Percentiles rank a stretch among this genome's conserved stretches.
Conservation (phyloP, 1,140 invertebrate species). For the Archivesica marissinica region DNA sequence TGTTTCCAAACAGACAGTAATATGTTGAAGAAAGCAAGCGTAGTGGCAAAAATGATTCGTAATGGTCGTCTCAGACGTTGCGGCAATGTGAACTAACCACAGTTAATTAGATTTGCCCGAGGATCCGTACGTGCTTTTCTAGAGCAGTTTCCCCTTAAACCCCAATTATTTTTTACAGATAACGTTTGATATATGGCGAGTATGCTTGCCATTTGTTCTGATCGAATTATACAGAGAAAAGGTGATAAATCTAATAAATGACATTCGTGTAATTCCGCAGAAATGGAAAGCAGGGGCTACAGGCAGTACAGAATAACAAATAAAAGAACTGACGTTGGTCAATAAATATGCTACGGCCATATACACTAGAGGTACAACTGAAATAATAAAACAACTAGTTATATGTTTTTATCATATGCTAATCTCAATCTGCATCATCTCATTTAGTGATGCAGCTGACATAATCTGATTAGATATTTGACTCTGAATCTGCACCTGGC, state of each 20-base stretch:
- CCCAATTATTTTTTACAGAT: slow-evolving; percentile 29
- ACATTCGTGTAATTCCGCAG: neutral
- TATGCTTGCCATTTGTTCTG: neutral
- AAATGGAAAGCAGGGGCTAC: no score
- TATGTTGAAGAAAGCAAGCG: neutral
- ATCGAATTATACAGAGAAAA: slow-evolving; percentile 15
- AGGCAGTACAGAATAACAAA: no score
- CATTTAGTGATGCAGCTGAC: no score
- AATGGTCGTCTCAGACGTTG: neutral
- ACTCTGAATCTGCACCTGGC: no score
- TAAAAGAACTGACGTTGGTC: no score
- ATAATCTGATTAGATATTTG: no score
- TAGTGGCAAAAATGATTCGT: neutral
- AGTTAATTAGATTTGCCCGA: slow-evolving; percentile 16
- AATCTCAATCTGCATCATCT: no score
- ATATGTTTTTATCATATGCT: no score
- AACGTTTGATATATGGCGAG: slow-evolving; percentile 12
- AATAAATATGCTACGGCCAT: no score
- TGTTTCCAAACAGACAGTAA: neutral
- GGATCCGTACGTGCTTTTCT: slow-evolving; percentile 8
- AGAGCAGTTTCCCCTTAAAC: slow-evolving; percentile 14
- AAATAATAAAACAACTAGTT: no score
- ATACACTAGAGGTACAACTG: no score
- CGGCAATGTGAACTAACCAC: neutral
- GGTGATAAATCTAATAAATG: slow-evolving; percentile 14